A percentile compares a stretch with the other conserved stretches of the same genome.
Evolutionary conservation across 2,113 vertebrate genomes (phyloP).

Genomic region (Saguinus midas): DNA sequence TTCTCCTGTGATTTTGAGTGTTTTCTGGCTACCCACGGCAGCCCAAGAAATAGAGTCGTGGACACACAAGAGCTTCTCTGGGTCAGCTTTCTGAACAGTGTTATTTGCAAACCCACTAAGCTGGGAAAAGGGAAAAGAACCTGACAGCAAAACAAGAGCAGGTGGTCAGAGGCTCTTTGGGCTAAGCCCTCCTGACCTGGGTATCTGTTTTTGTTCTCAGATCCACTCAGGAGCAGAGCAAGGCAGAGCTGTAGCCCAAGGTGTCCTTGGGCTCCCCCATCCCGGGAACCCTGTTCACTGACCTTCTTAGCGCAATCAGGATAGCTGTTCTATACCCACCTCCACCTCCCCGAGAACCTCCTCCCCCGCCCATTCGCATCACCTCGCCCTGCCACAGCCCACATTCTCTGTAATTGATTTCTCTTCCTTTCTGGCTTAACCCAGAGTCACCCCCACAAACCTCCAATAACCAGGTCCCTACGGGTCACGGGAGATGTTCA

Average conservation of each 20-base stretch:
- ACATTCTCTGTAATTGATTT: slow-evolving; percentile 71
- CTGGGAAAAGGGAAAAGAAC: not conserved
- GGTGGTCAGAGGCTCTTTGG: not conserved
- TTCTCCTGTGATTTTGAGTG: not conserved
- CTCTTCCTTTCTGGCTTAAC: slow-evolving; percentile 70
- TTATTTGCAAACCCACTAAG: not conserved
- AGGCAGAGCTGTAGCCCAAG: not conserved
- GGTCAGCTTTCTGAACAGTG: not conserved
- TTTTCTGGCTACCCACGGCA: not conserved
- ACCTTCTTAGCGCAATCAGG: not conserved
- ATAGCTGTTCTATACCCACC: not conserved
- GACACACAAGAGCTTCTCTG: not conserved
- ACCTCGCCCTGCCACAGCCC: not conserved
- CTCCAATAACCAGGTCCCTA: slow-evolving; percentile 75
- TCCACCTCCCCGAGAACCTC: not conserved
- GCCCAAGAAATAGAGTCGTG: not conserved
- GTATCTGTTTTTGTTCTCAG: slow-evolving; percentile 1
- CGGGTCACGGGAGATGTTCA: slow-evolving; percentile 68
- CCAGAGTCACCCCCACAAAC: slow-evolving; percentile 70
- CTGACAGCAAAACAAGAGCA: not conserved
- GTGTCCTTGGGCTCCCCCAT: not conserved
- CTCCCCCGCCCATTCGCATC: not conserved
- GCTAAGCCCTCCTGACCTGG: not conserved
- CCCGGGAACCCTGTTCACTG: not conserved
- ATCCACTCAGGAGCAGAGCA: not conserved